Evolutionary conservation across 1,140 invertebrate genomes (phyloP).

Genomic region (Drosophila pallidifrons): DNA sequence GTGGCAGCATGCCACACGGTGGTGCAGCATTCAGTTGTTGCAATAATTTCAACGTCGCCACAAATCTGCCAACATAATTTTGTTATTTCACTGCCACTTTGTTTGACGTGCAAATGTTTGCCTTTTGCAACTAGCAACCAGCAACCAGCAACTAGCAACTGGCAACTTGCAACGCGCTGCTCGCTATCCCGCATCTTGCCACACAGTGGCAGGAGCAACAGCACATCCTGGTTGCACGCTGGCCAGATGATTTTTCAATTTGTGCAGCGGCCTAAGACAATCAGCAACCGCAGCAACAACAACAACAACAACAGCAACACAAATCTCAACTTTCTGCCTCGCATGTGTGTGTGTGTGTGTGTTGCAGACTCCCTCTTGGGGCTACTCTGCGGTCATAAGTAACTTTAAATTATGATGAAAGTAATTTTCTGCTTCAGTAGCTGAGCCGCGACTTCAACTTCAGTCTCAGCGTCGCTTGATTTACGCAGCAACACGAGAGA

Average conservation of each 20-base stretch:
- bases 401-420: slow-evolving; percentile 84
- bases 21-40: slow-evolving; percentile 22
- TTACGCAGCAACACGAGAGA: slow-evolving; percentile 41
- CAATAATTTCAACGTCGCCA: slow-evolving; percentile 76
- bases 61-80: slow-evolving; percentile 84
- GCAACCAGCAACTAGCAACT: neutral
- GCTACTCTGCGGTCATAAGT: slow-evolving; percentile 71
- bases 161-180: neutral
- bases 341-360: neutral
- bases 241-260: slow-evolving; percentile 78
- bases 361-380: slow-evolving; percentile 29
- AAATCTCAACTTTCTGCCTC: neutral
- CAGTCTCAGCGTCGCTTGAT: slow-evolving; percentile 51
- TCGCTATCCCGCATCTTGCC: too few relatives aligned
- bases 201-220: slow-evolving; percentile 15
- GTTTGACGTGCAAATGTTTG: slow-evolving; percentile 83
- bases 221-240: slow-evolving; percentile 56
- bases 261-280: slow-evolving; percentile 67
- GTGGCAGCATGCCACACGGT: neutral
- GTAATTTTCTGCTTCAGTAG: slow-evolving; percentile 84
- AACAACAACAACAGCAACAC: slow-evolving; percentile 29
- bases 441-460: slow-evolving; percentile 54
- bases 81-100: slow-evolving; percentile 83
- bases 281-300: slow-evolving; percentile 41
- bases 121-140: slow-evolving; percentile 49